These are phyloP conservation scores for Phoxinus phoxinus DNA, from an alignment of 2,113 vertebrate genomes.

Conservation along the genomic window DNA sequence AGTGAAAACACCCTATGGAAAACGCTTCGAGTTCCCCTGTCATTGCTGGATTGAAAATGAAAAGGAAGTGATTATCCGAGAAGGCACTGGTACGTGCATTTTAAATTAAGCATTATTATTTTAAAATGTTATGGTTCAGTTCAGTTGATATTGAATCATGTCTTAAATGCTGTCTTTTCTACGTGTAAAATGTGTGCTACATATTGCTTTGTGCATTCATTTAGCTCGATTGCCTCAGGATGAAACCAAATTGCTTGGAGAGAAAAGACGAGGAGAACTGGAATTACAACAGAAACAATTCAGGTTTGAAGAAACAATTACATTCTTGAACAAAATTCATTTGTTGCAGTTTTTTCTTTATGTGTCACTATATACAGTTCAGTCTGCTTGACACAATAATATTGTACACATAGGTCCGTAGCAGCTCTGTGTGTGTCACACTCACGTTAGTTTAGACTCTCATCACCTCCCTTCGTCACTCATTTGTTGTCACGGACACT, in stretches of 20 bases:
- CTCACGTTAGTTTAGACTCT: no score
- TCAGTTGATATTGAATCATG: no score
- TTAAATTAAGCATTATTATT: not conserved
- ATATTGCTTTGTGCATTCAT: not conserved
- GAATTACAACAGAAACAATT: slow-evolving; percentile 84
- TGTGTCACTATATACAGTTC: no score
- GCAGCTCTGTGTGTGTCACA: no score
- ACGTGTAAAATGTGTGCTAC: not conserved
- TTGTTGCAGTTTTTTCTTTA: not conserved
- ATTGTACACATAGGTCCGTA: no score
- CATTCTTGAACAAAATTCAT: no score
- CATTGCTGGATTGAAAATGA: not conserved
- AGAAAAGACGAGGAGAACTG: slow-evolving; percentile 88
- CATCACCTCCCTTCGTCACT: no score
- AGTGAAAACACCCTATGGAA: not conserved
- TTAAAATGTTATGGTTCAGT: no score
- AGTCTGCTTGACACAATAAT: no score
- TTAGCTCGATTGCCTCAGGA: slow-evolving; percentile 75
- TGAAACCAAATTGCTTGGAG: slow-evolving; percentile 84
- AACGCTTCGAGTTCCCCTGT: not conserved
- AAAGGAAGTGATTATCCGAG: not conserved
- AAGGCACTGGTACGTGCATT: not conserved
- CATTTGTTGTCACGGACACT: no score
- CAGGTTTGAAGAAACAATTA: slow-evolving; percentile 72
- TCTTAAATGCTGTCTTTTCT: not conserved